Base-by-base conservation (phyloP, 2,113 vertebrate genomes). In the Leiothrix lutea region DNA sequence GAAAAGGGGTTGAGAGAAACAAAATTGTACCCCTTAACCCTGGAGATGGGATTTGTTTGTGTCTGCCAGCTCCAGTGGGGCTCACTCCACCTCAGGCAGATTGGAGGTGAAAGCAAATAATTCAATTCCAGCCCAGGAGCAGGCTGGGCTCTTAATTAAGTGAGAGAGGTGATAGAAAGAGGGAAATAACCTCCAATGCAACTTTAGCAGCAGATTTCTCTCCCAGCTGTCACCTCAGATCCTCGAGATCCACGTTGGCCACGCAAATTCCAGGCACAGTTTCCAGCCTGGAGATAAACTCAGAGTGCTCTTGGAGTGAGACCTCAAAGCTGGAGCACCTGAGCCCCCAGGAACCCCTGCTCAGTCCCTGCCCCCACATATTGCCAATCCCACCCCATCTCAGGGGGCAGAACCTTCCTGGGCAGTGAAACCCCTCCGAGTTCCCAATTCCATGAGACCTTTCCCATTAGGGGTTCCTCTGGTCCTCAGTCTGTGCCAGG, bases 41-140 rank as follows among this genome's bases (percentile, higher is more conserved):
- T 25, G 13, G 45, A 50, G 83, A 24, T 61, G 45, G 42, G 70
- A 48, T 28, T 56, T 53, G 64, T 54, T 58, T 33, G 56, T 22
- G 51, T 25, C 48, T 70, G 47, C 44, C 28, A 61, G 51, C 72
- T 81, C 48, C 86, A 54, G 45, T 0, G 88, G 51, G 71, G 67
- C 9, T 87, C 56, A 15, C 67, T 80, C 54, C 31, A 14, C 38
- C 45, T 58, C 71, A 56, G 51, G 66, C 67, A 94, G 60, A 19
- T 50, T 24, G 85, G 79, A 94, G 72, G 80, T 65, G 91, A 95
- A 94, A 86, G 58, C 28, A 35, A 62, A n/a, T 42, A 17, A 90
- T 88, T 90, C 53, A 69, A 38, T 53, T 54, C 18, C 24, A 80
- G 64, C 36, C 4, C 69, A 33, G 45, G 53, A 60, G 56, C 75